These are phyloP conservation scores for Forbesichthys agassizii DNA, from an alignment of 2,113 vertebrate genomes.

Conservation along the genomic window DNA sequence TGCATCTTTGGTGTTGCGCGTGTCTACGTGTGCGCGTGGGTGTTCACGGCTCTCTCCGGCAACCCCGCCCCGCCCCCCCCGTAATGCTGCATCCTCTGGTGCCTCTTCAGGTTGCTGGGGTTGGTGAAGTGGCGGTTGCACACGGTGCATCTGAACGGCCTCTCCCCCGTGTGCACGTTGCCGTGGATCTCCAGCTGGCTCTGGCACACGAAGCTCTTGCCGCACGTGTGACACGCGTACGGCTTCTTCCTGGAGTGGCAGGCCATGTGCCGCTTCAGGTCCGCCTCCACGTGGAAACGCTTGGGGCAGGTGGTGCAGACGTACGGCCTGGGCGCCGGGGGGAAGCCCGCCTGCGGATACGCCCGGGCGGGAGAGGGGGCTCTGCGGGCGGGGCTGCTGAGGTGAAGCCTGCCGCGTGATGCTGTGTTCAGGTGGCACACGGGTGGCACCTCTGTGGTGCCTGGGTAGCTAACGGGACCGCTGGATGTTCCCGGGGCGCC, in stretches of 20 bases:
- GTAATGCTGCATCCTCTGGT: conserved; percentile 60
- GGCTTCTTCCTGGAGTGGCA: conserved; percentile 53
- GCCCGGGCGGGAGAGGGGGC: not conserved
- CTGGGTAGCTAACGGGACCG: not conserved
- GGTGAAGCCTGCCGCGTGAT: not conserved
- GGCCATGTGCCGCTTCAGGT: conserved; percentile 56
- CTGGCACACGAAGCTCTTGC: conserved; percentile 64
- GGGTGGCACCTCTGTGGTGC: not conserved
- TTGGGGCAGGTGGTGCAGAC: conserved; percentile 58
- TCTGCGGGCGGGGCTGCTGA: not conserved
- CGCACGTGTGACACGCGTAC: conserved; percentile 49
- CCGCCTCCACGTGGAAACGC: conserved; percentile 49
- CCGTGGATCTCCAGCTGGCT: conserved; percentile 66
- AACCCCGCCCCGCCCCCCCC: not conserved
- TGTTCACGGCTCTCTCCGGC: not conserved
- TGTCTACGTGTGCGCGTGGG: no score
- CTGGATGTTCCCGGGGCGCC: conserved; percentile 10
- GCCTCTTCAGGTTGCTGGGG: conserved; percentile 67
- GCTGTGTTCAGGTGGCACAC: not conserved
- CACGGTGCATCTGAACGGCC: conserved; percentile 57
- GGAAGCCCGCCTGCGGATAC: conserved; percentile 9
- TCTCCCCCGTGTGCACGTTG: conserved; percentile 66
- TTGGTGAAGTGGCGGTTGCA: conserved; percentile 62
- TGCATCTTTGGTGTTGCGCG: no score
- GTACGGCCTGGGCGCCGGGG: conserved; percentile 33